phyloP scores from a whole-genome alignment of 2,888 invertebrate species.

The Acanthoscelides obtectus region DNA sequence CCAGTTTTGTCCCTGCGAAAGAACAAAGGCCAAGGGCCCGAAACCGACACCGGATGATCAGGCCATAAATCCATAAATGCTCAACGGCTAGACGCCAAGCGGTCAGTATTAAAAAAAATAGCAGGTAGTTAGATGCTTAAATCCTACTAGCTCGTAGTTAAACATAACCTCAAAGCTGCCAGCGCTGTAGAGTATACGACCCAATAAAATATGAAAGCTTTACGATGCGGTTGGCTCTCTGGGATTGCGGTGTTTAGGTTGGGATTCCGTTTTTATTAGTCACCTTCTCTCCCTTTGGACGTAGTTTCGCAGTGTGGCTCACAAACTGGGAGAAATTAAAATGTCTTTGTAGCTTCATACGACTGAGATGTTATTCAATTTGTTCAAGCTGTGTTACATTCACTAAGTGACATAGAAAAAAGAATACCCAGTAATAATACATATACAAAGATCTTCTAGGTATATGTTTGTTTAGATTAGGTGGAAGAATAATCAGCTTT shows the following conservation, averaged over 20 bases:
- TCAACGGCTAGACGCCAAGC: neutral
- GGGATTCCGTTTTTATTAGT: neutral
- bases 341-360: too few relatives aligned
- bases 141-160: neutral
- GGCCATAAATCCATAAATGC: neutral
- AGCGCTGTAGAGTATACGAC: slow-evolving; percentile 24
- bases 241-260: neutral
- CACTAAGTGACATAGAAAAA: too few relatives aligned
- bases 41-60: neutral
- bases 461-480: too few relatives aligned
- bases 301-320: neutral
- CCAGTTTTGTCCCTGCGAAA: too few relatives aligned
- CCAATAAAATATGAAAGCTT: slow-evolving; percentile 36
- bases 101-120: neutral
- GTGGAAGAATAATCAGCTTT: too few relatives aligned
- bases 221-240: slow-evolving; percentile 25
- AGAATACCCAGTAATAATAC: too few relatives aligned
- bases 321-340: neutral
- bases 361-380: too few relatives aligned
- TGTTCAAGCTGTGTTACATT: too few relatives aligned
- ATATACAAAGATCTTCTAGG: too few relatives aligned
- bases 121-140: slow-evolving; percentile 4
- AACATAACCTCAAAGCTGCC: slow-evolving; percentile 5
- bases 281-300: neutral
- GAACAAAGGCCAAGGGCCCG: too few relatives aligned